phyloP scores from a whole-genome alignment of 2,888 invertebrate genomes.

The Conomelus anceps region DNA sequence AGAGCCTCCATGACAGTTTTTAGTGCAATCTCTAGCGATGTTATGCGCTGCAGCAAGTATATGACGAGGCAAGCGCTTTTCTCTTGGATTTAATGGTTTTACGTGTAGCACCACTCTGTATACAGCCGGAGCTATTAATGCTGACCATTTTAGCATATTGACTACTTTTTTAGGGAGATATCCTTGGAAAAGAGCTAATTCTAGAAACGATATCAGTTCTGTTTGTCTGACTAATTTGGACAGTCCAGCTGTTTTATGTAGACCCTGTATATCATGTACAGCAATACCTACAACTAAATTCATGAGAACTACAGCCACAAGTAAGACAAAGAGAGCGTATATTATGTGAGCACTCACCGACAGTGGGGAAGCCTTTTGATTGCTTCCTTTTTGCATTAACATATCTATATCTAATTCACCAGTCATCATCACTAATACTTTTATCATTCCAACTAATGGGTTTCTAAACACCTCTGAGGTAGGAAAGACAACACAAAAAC shows the following conservation, averaged over 20 bases:
- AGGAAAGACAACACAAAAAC: constrained; percentile 82
- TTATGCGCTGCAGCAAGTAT: constrained; percentile 75
- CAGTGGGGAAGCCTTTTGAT: constrained; percentile 49
- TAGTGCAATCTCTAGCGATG: constrained; percentile 52
- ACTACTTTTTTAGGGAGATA: constrained; percentile 64
- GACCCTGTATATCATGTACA: constrained; percentile 78
- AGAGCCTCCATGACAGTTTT: background rate
- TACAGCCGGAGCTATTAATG: constrained; percentile 72
- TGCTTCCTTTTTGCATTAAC: constrained; percentile 55
- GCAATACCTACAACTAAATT: constrained; percentile 80
- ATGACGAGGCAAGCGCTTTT: constrained; percentile 70
- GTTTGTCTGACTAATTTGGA: constrained; percentile 79
- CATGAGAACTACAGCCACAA: constrained; percentile 81
- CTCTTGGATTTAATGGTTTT: constrained; percentile 74
- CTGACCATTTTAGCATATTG: constrained; percentile 68
- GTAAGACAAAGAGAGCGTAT: constrained; percentile 70
- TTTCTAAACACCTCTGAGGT: constrained; percentile 74
- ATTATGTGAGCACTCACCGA: constrained; percentile 77
- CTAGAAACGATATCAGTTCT: constrained; percentile 79
- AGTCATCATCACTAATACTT: constrained; percentile 83
- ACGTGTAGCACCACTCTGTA: constrained; percentile 75
- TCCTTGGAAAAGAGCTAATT: constrained; percentile 71
- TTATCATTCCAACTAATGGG: constrained; percentile 76
- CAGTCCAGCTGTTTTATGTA: constrained; percentile 76
- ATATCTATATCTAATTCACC: constrained; percentile 75